phyloP scores from a whole-genome alignment of 2,888 invertebrate species.

The Agrochola litura region DNA sequence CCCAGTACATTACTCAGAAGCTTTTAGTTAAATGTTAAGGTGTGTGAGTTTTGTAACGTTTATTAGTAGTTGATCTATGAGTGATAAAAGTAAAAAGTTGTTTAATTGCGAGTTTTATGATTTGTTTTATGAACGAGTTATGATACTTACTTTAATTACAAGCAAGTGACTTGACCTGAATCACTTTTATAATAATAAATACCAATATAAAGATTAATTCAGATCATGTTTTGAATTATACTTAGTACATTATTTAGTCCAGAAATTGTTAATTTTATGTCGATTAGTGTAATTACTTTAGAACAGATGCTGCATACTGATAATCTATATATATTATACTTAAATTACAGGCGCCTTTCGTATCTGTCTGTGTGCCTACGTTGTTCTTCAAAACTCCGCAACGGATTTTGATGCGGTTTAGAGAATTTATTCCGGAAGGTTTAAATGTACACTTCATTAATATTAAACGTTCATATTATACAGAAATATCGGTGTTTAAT shows the following conservation, averaged over 20 bases:
- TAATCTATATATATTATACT: too few relatives aligned
- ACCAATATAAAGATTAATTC: neutral
- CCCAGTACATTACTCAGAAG: constrained; percentile 20
- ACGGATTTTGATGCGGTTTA: too few relatives aligned
- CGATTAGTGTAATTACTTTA: too few relatives aligned
- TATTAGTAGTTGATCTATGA: constrained; percentile 15
- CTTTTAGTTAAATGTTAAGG: constrained; percentile 52
- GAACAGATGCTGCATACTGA: too few relatives aligned
- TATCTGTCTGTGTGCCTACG: too few relatives aligned
- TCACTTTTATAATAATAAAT: neutral
- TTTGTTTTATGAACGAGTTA: constrained; percentile 10
- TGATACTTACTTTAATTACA: neutral
- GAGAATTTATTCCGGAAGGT: too few relatives aligned
- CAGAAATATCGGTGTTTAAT: too few relatives aligned
- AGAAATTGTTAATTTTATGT: neutral
- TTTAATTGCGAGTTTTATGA: constrained; percentile 30
- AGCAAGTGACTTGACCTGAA: neutral
- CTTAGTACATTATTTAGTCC: too few relatives aligned
- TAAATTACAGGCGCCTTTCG: too few relatives aligned
- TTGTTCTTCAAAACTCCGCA: too few relatives aligned
- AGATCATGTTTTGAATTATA: neutral
- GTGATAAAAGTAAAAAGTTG: constrained; percentile 38
- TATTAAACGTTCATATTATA: too few relatives aligned
- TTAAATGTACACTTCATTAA: too few relatives aligned
- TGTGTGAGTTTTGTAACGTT: constrained; percentile 52